phyloP scores from a whole-genome alignment of 2,797 vertebrate genomes.

The Martes flavigula region DNA sequence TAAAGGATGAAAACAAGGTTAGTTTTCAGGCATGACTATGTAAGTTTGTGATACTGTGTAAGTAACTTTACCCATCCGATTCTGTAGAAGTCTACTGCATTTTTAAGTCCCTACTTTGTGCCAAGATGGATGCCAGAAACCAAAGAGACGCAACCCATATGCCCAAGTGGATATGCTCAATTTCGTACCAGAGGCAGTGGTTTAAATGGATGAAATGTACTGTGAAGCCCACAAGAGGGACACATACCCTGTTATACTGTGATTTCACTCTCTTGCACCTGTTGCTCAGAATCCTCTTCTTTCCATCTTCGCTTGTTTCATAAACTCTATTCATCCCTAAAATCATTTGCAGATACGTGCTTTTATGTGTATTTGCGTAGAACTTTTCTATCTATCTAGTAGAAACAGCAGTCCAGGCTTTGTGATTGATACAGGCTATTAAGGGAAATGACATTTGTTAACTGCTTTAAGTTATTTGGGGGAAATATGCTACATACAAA shows the following conservation, averaged over 20 bases:
- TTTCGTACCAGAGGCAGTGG: neutral
- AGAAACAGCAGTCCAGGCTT: neutral
- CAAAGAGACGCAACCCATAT: neutral
- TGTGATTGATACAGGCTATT: neutral
- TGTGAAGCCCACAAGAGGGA: neutral
- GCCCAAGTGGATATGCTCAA: neutral
- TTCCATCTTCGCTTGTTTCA: neutral
- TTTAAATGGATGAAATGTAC: neutral
- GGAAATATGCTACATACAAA: neutral
- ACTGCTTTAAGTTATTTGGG: conserved; percentile 1
- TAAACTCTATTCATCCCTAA: neutral
- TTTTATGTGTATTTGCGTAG: neutral
- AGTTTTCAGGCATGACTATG: neutral
- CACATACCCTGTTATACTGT: neutral
- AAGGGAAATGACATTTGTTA: neutral
- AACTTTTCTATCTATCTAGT: neutral
- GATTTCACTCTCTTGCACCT: neutral
- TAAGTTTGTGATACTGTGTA: neutral
- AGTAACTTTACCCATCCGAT: neutral
- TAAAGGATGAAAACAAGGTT: neutral
- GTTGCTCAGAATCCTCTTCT: neutral
- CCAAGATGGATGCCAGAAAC: neutral
- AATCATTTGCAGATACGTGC: neutral
- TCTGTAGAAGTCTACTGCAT: neutral
- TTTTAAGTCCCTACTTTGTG: neutral